phyloP scores from a whole-genome alignment of 2,888 invertebrate genomes.

The Ormyrus pomaceus region DNA sequence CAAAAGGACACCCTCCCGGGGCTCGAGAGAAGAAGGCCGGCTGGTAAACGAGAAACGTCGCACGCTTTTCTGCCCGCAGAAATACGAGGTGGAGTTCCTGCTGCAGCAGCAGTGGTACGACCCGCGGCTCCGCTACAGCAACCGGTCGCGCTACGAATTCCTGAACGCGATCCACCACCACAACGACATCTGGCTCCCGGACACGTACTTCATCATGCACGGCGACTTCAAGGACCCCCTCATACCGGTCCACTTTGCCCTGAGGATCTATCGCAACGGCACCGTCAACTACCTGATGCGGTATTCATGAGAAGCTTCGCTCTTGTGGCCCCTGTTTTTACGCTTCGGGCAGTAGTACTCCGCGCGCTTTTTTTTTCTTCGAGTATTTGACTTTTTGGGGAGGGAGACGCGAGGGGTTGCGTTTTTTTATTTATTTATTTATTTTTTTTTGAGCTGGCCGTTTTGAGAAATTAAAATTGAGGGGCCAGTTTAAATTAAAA shows the following conservation, averaged over 20 bases:
- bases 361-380: too few species aligned
- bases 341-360: too few species aligned
- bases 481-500: too few species aligned
- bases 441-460: too few species aligned
- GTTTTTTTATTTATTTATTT: too few species aligned
- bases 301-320: slow-evolving; percentile 72
- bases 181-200: slow-evolving; percentile 94
- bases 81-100: slow-evolving; percentile 97
- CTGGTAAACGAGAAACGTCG: too few species aligned
- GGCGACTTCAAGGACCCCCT: slow-evolving; percentile 96
- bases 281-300: slow-evolving; percentile 96
- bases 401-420: too few species aligned
- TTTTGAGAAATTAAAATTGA: too few species aligned
- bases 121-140: slow-evolving; percentile 91
- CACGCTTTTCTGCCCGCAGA: slow-evolving; percentile 79
- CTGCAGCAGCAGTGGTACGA: slow-evolving; percentile 96
- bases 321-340: background rate
- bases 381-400: too few species aligned
- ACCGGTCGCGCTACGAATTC: slow-evolving; percentile 91
- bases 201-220: slow-evolving; percentile 97
- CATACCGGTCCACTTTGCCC: slow-evolving; percentile 94
- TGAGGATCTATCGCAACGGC: slow-evolving; percentile 94
- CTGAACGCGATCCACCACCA: slow-evolving; percentile 95
- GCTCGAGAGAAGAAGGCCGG: too few species aligned
- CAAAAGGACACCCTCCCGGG: too few species aligned